A percentile compares a stretch with the other conserved stretches of the same genome.
These are phyloP conservation scores for Crenuchus spilurus DNA, from an alignment of 2,797 vertebrate genomes.

Conservation along the genomic window DNA sequence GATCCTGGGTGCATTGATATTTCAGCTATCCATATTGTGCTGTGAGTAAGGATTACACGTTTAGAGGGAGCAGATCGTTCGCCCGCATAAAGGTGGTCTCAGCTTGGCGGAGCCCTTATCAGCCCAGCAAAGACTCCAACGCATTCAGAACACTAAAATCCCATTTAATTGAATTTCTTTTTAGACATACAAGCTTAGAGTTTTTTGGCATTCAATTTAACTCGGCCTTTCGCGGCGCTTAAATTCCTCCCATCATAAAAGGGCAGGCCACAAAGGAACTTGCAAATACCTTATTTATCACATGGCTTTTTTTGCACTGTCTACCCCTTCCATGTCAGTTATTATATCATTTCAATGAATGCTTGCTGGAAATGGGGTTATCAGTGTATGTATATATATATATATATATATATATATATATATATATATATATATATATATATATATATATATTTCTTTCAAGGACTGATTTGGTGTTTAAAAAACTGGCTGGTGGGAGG, in stretches of 20 bases:
- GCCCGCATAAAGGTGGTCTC: slow-evolving; percentile 86
- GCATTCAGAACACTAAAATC: slow-evolving; percentile 99
- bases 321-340: slow-evolving; percentile 75
- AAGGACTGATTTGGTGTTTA: slow-evolving; percentile 83
- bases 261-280: slow-evolving; percentile 87
- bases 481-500: slow-evolving; percentile 61
- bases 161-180: slow-evolving; percentile 99
- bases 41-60: slow-evolving; percentile 93
- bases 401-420: slow-evolving; percentile 71
- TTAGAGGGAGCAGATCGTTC: slow-evolving; percentile 92
- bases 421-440: slow-evolving; percentile 57
- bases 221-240: slow-evolving; percentile 84
- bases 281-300: slow-evolving; percentile 89
- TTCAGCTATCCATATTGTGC: slow-evolving; percentile 91
- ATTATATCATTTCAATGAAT: slow-evolving; percentile 86
- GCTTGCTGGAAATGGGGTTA: slow-evolving; percentile 81
- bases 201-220: slow-evolving; percentile 95
- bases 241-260: slow-evolving; percentile 90
- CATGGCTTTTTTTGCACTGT: slow-evolving; percentile 62
- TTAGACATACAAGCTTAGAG: slow-evolving; percentile 95
- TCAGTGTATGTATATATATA: slow-evolving; percentile 73
- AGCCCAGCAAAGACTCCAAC: slow-evolving; percentile 88
- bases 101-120: slow-evolving; percentile 89
- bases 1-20: slow-evolving; percentile 94
- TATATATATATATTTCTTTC: slow-evolving; percentile 79